A percentile compares a stretch with the other conserved stretches of the same genome.
Evolutionary conservation across 64 coral and sea anemone genomes (phyloP).

Genomic region (Actinia tenebrosa): DNA sequence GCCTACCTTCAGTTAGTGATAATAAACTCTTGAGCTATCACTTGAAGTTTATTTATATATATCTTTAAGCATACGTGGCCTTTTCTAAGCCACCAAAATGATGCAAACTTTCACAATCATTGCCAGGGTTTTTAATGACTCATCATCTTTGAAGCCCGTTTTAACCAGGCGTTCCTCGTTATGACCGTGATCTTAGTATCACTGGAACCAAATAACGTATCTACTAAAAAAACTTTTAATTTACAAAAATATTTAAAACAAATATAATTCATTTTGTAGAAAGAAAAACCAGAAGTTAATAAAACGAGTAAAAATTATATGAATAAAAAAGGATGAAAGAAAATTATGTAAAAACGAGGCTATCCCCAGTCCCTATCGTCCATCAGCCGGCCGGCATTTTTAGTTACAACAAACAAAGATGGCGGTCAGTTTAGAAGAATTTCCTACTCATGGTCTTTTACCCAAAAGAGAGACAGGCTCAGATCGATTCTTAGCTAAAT

Average conservation of each 20-base stretch:
- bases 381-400: neutral
- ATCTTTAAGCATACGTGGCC: slow-evolving; percentile 19
- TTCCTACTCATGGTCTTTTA: slow-evolving; percentile 89
- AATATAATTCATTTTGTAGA: neutral
- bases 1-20: neutral
- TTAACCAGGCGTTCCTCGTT: slow-evolving; percentile 20
- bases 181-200: neutral
- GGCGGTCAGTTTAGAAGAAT: slow-evolving; percentile 72
- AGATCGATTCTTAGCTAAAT: slow-evolving; percentile 83
- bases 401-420: slow-evolving; percentile 43
- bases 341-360: neutral
- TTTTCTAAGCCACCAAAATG: slow-evolving; percentile 4
- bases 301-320: neutral
- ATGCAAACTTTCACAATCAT: slow-evolving; percentile 21
- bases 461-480: slow-evolving; percentile 91
- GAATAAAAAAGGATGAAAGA: neutral
- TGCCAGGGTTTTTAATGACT: neutral
- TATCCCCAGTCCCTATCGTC: neutral
- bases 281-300: neutral
- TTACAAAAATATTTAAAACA: neutral
- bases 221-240: neutral
- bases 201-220: neutral
- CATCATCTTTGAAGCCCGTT: neutral
- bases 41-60: neutral
- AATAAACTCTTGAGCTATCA: neutral